phyloP scores from a whole-genome alignment of 1,140 invertebrate species.

The Orius insidiosus region DNA sequence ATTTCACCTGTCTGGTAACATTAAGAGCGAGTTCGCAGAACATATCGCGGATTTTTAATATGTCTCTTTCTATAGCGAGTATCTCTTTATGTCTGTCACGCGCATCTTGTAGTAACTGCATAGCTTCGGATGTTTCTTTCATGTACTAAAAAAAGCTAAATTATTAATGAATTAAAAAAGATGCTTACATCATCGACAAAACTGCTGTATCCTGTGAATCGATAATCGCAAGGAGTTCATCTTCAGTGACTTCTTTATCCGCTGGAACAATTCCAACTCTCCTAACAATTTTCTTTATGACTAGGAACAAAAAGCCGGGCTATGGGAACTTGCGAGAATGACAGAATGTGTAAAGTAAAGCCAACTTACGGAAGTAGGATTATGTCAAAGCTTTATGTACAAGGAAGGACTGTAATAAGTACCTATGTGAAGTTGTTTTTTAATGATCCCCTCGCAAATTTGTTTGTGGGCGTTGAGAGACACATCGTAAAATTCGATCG shows the following conservation, averaged over 20 bases:
- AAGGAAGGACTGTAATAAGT: slow-evolving; percentile 1
- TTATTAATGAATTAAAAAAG: background rate
- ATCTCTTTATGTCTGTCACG: slow-evolving; percentile 13
- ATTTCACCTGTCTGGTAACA: slow-evolving; percentile 8
- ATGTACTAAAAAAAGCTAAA: slow-evolving; percentile 10
- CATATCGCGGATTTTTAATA: slow-evolving; percentile 9
- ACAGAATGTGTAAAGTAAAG: slow-evolving; percentile 1
- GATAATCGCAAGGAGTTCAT: slow-evolving; percentile 5
- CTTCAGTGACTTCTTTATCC: slow-evolving; percentile 11
- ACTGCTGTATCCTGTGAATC: slow-evolving; percentile 11
- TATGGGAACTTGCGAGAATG: background rate
- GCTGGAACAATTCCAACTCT: slow-evolving; percentile 15
- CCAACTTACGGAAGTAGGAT: background rate
- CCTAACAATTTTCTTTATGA: slow-evolving; percentile 11
- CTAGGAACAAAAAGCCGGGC: slow-evolving; percentile 9
- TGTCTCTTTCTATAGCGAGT: slow-evolving; percentile 10
- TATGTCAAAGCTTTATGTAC: background rate
- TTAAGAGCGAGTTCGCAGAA: slow-evolving; percentile 11
- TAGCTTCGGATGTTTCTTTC: slow-evolving; percentile 12
- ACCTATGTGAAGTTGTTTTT: slow-evolving; percentile 14
- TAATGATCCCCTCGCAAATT: slow-evolving; percentile 9
- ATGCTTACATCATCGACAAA: slow-evolving; percentile 13
- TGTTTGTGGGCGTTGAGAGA: slow-evolving; percentile 6
- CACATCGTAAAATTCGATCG: slow-evolving; percentile 5
- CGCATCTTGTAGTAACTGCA: slow-evolving; percentile 12